Evolutionary conservation across 2,888 invertebrate species (phyloP).

Genomic region (Patella pellucida): DNA sequence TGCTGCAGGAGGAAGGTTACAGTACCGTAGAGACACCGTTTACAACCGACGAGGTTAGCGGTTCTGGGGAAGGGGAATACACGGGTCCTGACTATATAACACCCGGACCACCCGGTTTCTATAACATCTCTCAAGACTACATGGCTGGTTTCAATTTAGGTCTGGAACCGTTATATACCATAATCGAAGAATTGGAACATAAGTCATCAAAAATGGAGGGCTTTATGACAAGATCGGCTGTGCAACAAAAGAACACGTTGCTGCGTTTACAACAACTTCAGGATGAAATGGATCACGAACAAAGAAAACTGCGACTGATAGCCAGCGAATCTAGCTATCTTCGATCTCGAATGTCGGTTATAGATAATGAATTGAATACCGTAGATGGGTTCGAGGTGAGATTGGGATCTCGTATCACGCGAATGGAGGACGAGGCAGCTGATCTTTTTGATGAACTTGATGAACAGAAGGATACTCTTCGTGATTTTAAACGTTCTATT

Average conservation of each 20-base stretch:
- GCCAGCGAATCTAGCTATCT: neutral
- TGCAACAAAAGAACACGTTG: neutral
- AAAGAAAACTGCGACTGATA: neutral
- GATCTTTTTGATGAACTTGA: neutral
- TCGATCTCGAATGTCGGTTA: neutral
- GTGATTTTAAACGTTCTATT: neutral
- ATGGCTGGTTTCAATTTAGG: neutral
- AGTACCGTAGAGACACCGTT: neutral
- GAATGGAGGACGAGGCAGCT: neutral
- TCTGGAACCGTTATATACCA: neutral
- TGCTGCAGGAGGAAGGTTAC: neutral
- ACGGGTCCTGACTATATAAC: neutral
- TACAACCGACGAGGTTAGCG: neutral
- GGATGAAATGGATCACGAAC: neutral
- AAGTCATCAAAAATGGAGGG: neutral
- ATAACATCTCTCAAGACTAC: neutral
- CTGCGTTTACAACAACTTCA: neutral
- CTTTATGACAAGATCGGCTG: neutral
- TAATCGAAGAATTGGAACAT: conserved; percentile 1
- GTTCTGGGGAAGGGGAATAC: neutral
- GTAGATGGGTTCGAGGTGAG: neutral
- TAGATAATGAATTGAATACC: neutral
- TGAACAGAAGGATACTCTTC: neutral
- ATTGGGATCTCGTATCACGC: neutral
- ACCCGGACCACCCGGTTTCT: neutral